Evolutionary conservation across 2,113 vertebrate species (phyloP).

Genomic region (Helogale parvula): DNA sequence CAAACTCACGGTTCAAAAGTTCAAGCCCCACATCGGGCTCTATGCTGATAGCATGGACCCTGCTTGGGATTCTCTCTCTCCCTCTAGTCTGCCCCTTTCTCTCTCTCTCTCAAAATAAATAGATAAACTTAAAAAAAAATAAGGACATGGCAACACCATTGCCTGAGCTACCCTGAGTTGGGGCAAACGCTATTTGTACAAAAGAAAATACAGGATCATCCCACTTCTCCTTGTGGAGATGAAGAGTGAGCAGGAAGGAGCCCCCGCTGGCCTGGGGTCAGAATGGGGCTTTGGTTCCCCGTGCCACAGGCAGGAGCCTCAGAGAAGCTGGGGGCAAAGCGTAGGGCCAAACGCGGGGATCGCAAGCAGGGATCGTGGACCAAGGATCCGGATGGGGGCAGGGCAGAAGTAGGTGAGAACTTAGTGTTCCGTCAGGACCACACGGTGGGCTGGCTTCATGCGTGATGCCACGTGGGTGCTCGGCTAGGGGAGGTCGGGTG

Average conservation of each 20-base stretch:
- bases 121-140: too few species aligned
- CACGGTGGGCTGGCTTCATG: fast-evolving
- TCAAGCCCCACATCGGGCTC: too few species aligned
- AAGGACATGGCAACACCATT: too few species aligned
- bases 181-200: background rate
- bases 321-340: background rate
- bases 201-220: background rate
- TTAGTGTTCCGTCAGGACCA: background rate
- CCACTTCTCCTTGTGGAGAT: background rate
- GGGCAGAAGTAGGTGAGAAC: too few species aligned
- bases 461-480: background rate
- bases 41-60: too few species aligned
- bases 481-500: fast-evolving
- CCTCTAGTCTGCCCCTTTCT: too few species aligned
- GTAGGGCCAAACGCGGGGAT: background rate
- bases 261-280: fast-evolving
- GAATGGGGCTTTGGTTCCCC: fast-evolving
- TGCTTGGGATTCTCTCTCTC: too few species aligned
- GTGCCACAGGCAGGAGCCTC: background rate
- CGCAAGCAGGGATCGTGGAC: background rate
- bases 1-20: too few species aligned
- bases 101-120: too few species aligned
- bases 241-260: background rate
- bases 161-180: background rate
- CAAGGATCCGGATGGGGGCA: background rate